Evolutionary conservation across 2,113 vertebrate species (phyloP).

Genomic region (Phalacrocorax brasilianus): DNA sequence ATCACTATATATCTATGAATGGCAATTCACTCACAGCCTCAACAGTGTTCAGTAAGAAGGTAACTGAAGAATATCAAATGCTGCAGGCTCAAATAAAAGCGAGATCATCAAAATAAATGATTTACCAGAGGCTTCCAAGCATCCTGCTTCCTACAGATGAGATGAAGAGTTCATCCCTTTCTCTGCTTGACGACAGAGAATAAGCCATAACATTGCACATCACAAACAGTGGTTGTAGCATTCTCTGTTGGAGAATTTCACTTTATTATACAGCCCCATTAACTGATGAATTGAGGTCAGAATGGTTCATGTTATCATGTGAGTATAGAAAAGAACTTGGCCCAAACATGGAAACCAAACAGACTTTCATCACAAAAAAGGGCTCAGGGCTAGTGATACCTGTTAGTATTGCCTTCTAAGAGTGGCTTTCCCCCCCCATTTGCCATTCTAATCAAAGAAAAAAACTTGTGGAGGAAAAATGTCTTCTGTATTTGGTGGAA

Average conservation of each 20-base stretch:
- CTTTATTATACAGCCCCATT: conserved; percentile 25
- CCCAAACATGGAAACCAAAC: conserved; percentile 17
- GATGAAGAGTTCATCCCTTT: conserved; percentile 39
- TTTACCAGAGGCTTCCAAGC: conserved; percentile 40
- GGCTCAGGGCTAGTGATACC: background rate
- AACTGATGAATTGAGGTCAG: conserved; percentile 44
- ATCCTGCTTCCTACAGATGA: conserved; percentile 27
- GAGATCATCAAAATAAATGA: conserved; percentile 41
- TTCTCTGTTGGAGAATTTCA: conserved; percentile 43
- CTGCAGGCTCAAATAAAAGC: conserved; percentile 9
- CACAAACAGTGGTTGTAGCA: background rate
- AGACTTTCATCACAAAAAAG: background rate
- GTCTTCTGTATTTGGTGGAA: background rate
- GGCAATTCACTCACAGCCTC: conserved; percentile 8
- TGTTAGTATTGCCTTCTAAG: background rate
- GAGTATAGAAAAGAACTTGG: conserved; percentile 7
- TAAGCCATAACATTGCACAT: background rate
- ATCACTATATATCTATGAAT: background rate
- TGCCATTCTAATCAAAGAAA: background rate
- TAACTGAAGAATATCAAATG: conserved; percentile 10
- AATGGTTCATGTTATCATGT: background rate
- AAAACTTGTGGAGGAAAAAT: background rate
- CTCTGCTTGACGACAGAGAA: conserved; percentile 46
- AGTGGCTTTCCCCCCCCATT: background rate
- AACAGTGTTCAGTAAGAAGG: background rate